phyloP scores from a whole-genome alignment of 2,797 vertebrate genomes.

The Malacoraja senta region DNA sequence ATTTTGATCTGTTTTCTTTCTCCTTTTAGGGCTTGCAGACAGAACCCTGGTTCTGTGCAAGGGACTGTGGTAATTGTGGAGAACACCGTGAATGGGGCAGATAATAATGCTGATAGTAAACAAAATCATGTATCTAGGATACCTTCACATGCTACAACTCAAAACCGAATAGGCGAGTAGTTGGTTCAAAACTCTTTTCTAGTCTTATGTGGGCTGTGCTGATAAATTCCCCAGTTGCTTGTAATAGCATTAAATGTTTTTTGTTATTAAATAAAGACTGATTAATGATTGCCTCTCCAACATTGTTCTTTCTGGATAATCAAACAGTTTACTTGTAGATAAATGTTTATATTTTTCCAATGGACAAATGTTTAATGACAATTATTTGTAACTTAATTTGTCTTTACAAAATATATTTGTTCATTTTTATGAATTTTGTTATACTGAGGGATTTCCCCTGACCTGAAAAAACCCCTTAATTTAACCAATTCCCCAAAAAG shows the following conservation, averaged over 20 bases:
- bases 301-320: background rate
- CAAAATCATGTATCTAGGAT: constrained; percentile 59
- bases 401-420: background rate
- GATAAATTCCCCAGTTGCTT: background rate
- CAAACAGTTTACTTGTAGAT: too few species aligned
- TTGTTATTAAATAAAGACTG: background rate
- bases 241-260: background rate
- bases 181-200: background rate
- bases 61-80: constrained; percentile 57
- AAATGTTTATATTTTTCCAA: background rate
- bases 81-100: constrained; percentile 51
- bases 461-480: background rate
- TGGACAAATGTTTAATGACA: background rate
- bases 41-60: constrained; percentile 55
- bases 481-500: background rate
- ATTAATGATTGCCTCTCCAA: background rate
- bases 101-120: constrained; percentile 46
- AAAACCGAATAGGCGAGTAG: constrained; percentile 58
- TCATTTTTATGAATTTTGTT: background rate
- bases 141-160: constrained; percentile 45
- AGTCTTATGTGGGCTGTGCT: background rate
- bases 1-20: constrained; percentile 33
- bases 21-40: constrained; percentile 60
- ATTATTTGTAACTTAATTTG: background rate
- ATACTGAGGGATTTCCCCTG: background rate